A percentile compares a stretch with the other conserved stretches of the same genome.
These are phyloP conservation scores for Archips crataeganus DNA, from an alignment of 2,888 invertebrate genomes.

Conservation along the genomic window DNA sequence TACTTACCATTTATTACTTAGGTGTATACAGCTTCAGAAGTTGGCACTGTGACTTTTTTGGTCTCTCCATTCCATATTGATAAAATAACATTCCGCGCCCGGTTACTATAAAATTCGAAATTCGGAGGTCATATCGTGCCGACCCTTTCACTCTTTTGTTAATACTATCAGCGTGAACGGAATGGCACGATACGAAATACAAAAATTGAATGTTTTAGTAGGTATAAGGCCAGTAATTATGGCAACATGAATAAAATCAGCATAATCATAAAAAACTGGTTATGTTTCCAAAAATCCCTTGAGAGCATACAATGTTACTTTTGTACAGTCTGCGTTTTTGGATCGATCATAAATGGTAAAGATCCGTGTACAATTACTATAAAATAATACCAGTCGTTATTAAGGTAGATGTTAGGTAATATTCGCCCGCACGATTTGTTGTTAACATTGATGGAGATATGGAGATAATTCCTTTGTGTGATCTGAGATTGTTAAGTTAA, in stretches of 20 bases:
- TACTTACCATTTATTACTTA: not conserved
- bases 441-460: too few relatives aligned
- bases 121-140: too few relatives aligned
- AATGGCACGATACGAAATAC: too few relatives aligned
- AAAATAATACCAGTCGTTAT: too few relatives aligned
- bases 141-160: too few relatives aligned
- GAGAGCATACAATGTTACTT: slow-evolving; percentile 26
- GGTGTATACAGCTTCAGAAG: not conserved
- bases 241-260: not conserved
- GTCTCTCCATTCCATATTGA: slow-evolving; percentile 7
- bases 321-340: slow-evolving; percentile 20
- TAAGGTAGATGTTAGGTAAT: too few relatives aligned
- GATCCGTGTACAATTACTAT: too few relatives aligned
- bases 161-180: too few relatives aligned
- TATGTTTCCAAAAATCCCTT: slow-evolving; percentile 33
- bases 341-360: not conserved
- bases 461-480: too few relatives aligned
- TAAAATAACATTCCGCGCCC: slow-evolving; percentile 9
- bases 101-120: not conserved
- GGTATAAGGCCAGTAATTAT: not conserved
- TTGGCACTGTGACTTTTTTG: not conserved
- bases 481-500: too few relatives aligned
- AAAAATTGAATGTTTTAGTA: not conserved
- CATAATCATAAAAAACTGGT: slow-evolving; percentile 23
- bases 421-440: too few relatives aligned